phyloP scores from a whole-genome alignment of 2,888 invertebrate genomes.

The Timandra comae region DNA sequence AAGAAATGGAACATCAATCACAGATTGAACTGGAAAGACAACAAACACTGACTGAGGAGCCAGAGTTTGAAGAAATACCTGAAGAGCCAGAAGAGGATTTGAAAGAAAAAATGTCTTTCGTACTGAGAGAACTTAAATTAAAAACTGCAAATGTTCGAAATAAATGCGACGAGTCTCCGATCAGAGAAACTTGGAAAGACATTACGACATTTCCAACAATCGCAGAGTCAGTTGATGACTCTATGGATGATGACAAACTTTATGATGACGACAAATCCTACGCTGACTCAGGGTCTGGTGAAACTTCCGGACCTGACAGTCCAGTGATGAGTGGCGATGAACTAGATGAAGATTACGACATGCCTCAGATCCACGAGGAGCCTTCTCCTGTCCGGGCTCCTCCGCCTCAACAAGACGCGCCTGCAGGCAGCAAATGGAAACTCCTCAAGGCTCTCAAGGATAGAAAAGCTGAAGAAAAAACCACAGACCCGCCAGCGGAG shows the following conservation, averaged over 20 bases:
- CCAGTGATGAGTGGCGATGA: conserved; percentile 86
- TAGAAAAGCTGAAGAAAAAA: conserved; percentile 91
- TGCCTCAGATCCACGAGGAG: conserved; percentile 63
- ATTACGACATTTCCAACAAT: conserved; percentile 69
- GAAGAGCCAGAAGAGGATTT: conserved; percentile 80
- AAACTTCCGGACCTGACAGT: conserved; percentile 92
- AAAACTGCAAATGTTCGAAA: conserved; percentile 77
- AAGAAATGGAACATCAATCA: conserved; percentile 88
- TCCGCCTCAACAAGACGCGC: conserved; percentile 68
- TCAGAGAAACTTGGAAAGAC: conserved; percentile 63
- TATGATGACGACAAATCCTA: conserved; percentile 62
- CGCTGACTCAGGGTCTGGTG: conserved; percentile 84
- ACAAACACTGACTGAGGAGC: conserved; percentile 77
- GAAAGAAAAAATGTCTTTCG: conserved; percentile 88
- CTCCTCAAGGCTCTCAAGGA: conserved; percentile 92
- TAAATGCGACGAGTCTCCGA: conserved; percentile 56
- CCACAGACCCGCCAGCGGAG: conserved; percentile 80
- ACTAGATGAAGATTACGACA: conserved; percentile 80
- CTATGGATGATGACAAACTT: conserved; percentile 36
- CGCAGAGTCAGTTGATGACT: conserved; percentile 55
- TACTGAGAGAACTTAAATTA: conserved; percentile 83
- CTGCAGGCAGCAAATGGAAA: conserved; percentile 92
- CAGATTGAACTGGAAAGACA: conserved; percentile 81
- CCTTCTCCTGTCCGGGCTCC: conserved; percentile 39
- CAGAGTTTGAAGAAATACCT: conserved; percentile 71